Evolutionary conservation across 2,797 vertebrate species (phyloP).

Genomic region (Pseudopleuronectes americanus): DNA sequence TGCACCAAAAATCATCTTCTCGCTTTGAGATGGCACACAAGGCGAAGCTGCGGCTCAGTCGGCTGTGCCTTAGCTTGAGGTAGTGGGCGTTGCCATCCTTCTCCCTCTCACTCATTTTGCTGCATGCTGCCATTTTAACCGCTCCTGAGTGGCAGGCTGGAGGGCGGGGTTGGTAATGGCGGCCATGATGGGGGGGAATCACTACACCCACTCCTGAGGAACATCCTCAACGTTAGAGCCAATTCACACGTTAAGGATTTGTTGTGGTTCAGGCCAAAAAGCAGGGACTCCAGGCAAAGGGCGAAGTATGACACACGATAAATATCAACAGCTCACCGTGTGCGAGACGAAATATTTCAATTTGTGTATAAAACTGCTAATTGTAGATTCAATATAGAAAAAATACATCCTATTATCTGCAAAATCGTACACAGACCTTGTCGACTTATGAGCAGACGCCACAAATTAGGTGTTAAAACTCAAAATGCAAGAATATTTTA

Average conservation of each 20-base stretch:
- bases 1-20: constrained; percentile 60
- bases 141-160: constrained; percentile 73
- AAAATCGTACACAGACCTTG: background rate
- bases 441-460: background rate
- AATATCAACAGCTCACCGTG: constrained; percentile 5
- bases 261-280: constrained; percentile 46
- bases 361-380: background rate
- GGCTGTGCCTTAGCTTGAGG: constrained; percentile 56
- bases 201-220: constrained; percentile 71
- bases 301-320: background rate
- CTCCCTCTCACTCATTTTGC: constrained; percentile 73
- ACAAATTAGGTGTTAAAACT: background rate
- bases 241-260: constrained; percentile 38
- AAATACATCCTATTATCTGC: constrained; percentile 1
- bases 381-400: background rate
- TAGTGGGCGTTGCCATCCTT: constrained; percentile 69
- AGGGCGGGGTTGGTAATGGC: constrained; percentile 72
- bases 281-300: background rate
- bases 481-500: constrained; percentile 3
- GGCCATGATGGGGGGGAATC: constrained; percentile 69
- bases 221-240: constrained; percentile 65
- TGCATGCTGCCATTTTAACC: constrained; percentile 77
- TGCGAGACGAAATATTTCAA: background rate
- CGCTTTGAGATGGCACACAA: constrained; percentile 49
- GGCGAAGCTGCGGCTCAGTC: constrained; percentile 58